These are phyloP conservation scores for Trisateles emortualis DNA, from an alignment of 2,888 invertebrate species.

Conservation along the genomic window DNA sequence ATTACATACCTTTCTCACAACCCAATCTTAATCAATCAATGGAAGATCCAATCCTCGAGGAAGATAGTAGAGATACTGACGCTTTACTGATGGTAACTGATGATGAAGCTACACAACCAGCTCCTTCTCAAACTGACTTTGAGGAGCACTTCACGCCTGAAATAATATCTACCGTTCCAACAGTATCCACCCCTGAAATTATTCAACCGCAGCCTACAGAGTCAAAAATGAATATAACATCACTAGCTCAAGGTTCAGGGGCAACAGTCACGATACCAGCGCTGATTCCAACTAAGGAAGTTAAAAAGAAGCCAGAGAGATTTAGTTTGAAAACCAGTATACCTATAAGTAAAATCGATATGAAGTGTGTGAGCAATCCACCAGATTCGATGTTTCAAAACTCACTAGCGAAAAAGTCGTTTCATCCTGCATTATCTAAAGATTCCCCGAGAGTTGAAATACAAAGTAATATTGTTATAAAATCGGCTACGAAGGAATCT, in stretches of 20 bases:
- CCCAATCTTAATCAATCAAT: background rate
- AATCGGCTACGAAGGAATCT: conserved; percentile 65
- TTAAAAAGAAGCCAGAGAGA: conserved; percentile 73
- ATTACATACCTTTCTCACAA: conserved; percentile 51
- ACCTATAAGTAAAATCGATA: conserved; percentile 81
- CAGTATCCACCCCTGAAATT: conserved; percentile 44
- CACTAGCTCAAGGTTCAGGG: conserved; percentile 70
- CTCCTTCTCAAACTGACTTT: conserved; percentile 66
- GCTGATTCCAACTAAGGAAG: conserved; percentile 55
- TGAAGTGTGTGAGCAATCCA: conserved; percentile 71
- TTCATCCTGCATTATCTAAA: conserved; percentile 55
- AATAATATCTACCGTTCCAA: conserved; percentile 57
- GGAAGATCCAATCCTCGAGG: conserved; percentile 19
- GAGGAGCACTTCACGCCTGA: conserved; percentile 77
- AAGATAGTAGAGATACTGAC: conserved; percentile 41
- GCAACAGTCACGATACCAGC: conserved; percentile 61
- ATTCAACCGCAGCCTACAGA: conserved; percentile 52
- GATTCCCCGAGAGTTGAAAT: conserved; percentile 70
- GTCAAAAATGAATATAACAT: conserved; percentile 70
- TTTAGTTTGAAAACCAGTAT: conserved; percentile 83
- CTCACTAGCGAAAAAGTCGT: conserved; percentile 43
- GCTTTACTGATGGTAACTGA: conserved; percentile 34
- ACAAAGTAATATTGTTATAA: conserved; percentile 78
- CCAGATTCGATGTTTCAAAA: conserved; percentile 57
- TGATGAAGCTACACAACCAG: conserved; percentile 26